Conservation (phyloP, 1,140 invertebrate species). For the Drepana arcuata region DNA sequence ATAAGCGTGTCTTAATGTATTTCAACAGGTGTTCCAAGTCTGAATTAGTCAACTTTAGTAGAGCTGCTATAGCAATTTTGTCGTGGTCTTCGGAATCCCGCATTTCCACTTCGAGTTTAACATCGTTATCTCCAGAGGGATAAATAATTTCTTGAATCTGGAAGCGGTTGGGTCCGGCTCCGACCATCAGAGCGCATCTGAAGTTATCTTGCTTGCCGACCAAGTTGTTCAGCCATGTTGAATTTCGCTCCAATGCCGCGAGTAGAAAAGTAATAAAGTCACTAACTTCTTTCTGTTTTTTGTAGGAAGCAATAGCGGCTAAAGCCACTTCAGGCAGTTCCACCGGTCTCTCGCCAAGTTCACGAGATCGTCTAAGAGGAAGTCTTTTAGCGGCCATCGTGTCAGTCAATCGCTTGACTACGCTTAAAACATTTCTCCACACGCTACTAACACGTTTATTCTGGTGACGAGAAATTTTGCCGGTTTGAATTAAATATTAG, state of each 20-base stretch:
- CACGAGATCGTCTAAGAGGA: conserved; percentile 20
- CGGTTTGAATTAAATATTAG: conserved; percentile 9
- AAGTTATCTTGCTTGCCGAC: conserved; percentile 41
- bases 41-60: conserved; percentile 34
- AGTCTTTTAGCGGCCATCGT: conserved; percentile 36
- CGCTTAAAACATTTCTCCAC: conserved; percentile 28
- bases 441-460: conserved; percentile 21
- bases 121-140: conserved; percentile 26
- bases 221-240: conserved; percentile 42
- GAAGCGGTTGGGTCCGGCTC: conserved; percentile 54
- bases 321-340: conserved; percentile 41
- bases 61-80: conserved; percentile 46
- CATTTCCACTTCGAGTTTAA: conserved; percentile 45
- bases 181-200: conserved; percentile 44
- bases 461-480: conserved; percentile 38
- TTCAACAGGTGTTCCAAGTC: conserved; percentile 39
- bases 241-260: conserved; percentile 43
- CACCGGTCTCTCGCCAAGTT: conserved; percentile 19
- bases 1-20: conserved; percentile 41
- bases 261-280: conserved; percentile 51
- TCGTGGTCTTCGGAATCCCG: conserved; percentile 53
- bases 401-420: conserved; percentile 17
- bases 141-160: conserved; percentile 52
- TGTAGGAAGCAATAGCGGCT: conserved; percentile 47
- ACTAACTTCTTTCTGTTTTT: conserved; percentile 45